Percentiles rank a stretch among this genome's conserved stretches.
These are phyloP conservation scores for Leptobrachium ailaonicum DNA, from an alignment of 2,113 vertebrate genomes.

Conservation along the genomic window DNA sequence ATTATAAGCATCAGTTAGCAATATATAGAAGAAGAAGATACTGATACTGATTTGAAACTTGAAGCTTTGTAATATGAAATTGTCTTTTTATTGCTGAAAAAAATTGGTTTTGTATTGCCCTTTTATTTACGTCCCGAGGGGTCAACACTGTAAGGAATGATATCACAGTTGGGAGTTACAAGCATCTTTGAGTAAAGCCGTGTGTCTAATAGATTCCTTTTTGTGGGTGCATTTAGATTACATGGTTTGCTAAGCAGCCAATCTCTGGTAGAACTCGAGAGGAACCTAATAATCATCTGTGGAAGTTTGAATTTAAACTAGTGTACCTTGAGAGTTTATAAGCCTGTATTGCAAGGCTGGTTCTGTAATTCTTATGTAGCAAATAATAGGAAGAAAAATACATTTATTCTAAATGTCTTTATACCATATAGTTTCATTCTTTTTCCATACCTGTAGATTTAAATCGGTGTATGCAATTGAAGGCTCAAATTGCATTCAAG, in stretches of 20 bases:
- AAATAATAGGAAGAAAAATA: too few species aligned
- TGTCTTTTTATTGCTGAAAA: background rate
- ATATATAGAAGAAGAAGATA: background rate
- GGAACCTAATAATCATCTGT: background rate
- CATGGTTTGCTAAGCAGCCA: slow-evolving; percentile 10
- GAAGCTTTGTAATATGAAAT: background rate
- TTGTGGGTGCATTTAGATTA: slow-evolving; percentile 11
- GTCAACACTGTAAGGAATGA: background rate
- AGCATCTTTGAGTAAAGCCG: slow-evolving; percentile 3
- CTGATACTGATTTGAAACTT: background rate
- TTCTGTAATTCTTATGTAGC: background rate
- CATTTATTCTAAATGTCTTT: background rate
- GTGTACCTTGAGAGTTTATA: background rate
- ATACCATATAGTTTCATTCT: background rate
- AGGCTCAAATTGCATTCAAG: too few species aligned
- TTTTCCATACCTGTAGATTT: background rate
- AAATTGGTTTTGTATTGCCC: background rate
- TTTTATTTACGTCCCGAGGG: background rate
- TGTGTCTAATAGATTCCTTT: background rate
- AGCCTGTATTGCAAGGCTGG: background rate
- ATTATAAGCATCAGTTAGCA: too few species aligned
- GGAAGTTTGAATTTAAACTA: slow-evolving; percentile 11
- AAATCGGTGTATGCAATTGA: too few species aligned
- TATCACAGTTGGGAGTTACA: slow-evolving; percentile 8
- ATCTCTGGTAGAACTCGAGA: slow-evolving; percentile 12